Evolutionary conservation across 2,113 vertebrate genomes (phyloP).

Genomic region (Aldabrachelys gigantea): DNA sequence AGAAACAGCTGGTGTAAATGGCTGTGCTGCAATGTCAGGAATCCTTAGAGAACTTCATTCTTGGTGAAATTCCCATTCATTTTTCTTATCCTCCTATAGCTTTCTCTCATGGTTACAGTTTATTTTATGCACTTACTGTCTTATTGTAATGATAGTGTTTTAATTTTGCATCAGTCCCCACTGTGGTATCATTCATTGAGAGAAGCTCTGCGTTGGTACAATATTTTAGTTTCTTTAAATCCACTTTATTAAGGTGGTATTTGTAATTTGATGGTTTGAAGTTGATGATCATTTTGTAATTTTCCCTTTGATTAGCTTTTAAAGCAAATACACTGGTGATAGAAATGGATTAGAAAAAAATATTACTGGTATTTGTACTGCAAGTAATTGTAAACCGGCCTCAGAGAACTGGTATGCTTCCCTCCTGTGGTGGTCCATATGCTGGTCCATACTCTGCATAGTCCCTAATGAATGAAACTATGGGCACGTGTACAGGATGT

Average conservation of each 20-base stretch:
- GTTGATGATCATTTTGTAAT: not conserved
- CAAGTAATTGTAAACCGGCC: not conserved
- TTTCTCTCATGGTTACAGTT: not conserved
- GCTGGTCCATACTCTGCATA: not conserved
- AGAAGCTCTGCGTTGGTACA: not conserved
- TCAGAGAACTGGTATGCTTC: not conserved
- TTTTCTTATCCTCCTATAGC: not conserved
- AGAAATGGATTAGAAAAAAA: not conserved
- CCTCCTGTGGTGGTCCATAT: not conserved
- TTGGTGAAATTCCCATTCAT: not conserved
- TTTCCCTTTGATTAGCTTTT: not conserved
- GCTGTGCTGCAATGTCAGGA: not conserved
- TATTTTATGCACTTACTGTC: not conserved
- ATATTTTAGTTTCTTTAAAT: not conserved
- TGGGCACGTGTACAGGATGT: slow-evolving; percentile 21
- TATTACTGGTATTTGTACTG: not conserved
- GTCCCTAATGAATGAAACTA: not conserved
- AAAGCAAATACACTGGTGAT: not conserved
- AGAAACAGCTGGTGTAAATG: not conserved
- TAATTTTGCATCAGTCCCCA: not conserved
- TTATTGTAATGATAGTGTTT: not conserved
- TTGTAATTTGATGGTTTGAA: not conserved
- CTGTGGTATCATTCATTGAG: not conserved
- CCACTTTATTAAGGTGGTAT: not conserved
- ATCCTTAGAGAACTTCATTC: not conserved